Conservation (phyloP, 2,797 vertebrate genomes). For the Syngnathus acus region DNA sequence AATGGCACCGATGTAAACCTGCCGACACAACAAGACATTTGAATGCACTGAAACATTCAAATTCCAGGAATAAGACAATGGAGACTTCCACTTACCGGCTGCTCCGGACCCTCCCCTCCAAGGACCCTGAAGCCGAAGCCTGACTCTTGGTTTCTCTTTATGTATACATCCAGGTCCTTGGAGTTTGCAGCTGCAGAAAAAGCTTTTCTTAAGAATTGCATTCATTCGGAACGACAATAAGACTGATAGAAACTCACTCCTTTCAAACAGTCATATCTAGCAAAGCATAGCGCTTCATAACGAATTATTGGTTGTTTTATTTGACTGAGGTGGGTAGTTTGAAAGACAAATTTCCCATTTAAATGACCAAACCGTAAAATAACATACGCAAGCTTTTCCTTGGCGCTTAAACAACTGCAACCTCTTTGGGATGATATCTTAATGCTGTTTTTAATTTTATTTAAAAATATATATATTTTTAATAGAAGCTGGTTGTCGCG, state of each 20-base stretch:
- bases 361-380: background rate
- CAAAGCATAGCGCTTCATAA: background rate
- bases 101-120: constrained; percentile 94
- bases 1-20: constrained; percentile 97
- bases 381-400: background rate
- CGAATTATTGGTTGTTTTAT: background rate
- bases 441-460: background rate
- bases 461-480: too few relatives aligned
- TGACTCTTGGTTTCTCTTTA: constrained; percentile 92
- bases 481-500: too few relatives aligned
- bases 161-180: constrained; percentile 93
- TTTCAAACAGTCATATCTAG: background rate
- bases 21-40: constrained; percentile 7
- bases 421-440: background rate
- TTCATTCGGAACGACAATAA: background rate
- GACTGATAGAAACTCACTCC: background rate
- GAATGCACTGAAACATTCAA: background rate
- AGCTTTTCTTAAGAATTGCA: background rate
- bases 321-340: background rate
- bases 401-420: background rate
- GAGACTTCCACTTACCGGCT: constrained; percentile 70
- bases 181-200: constrained; percentile 80
- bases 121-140: constrained; percentile 97
- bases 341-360: background rate
- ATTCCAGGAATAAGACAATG: background rate